Evolutionary conservation across 92 coral and sea anemone species (phyloP), one percentile per base, ranked within the genome.

Genomic region (Epizoanthus illoricatus): DNA sequence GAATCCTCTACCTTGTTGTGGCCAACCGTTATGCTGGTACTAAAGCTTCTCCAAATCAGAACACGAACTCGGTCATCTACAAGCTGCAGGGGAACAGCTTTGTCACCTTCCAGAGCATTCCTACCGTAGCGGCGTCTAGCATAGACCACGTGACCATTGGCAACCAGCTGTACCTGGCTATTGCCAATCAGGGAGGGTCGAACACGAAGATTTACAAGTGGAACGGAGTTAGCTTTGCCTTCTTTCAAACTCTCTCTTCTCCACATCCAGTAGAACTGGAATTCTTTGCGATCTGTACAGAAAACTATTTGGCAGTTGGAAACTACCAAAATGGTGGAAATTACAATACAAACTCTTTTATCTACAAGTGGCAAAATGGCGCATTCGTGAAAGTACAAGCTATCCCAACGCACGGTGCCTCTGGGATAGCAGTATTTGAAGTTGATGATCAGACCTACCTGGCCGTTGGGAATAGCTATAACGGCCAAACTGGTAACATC

Each of bases 331-430:
- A 67, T 23, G 84, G 79, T 4, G 23, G 18, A 15, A 75, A 69
- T 18, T 0, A 33, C 47, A 81, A 82, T 19, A 87, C 87, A 33
- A 58, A 79, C 45, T 87, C 90, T 2, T 60, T 82, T 18, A 60
- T 87, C 72, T 87, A 87, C 85, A 76, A 76, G 60, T 76, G 84
- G 85, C 66, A 57, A 47, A 74, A 76, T 42, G 69, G 39, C 43
- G 56, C 19, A 24, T 87, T 87, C 39, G 75, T 40, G 47, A 84
- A 39, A 64, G 52, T 87, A 60, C 87, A 87, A 63, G 81, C 79
- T 17, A 84, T 87, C 39, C 58, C 67, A 49, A 83, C 90, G 3
- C 87, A 70, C 39, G 87, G 87, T 19, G 69, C 76, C 2, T 12
- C 5, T 0, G 87, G 85, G 69, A 58, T 85, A 17, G 17, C 62